phyloP scores from a whole-genome alignment of 2,888 invertebrate genomes.

The Caradrina kadenii region DNA sequence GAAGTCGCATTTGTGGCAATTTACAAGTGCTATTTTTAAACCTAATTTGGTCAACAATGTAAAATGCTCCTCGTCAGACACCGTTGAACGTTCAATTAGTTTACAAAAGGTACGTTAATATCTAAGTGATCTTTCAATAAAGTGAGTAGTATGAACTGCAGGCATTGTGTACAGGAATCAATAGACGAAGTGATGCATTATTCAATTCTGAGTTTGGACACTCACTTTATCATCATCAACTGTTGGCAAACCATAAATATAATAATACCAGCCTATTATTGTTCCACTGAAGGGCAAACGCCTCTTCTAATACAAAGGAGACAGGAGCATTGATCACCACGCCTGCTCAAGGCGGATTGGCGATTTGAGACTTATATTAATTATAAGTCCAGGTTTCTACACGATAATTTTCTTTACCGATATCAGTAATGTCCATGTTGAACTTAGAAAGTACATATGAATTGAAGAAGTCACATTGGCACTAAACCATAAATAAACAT shows the following conservation, averaged over 20 bases:
- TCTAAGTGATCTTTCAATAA: conserved; percentile 35
- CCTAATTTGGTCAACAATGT: conserved; percentile 41
- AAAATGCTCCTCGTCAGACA: conserved; percentile 35
- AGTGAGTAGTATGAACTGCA: conserved; percentile 16
- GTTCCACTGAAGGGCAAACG: no score
- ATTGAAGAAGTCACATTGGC: no score
- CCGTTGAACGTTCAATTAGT: conserved; percentile 43
- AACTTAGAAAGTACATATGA: no score
- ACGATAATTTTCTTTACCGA: no score
- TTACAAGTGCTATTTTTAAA: conserved; percentile 23
- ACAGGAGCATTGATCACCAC: no score
- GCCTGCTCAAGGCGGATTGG: no score
- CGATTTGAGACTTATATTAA: no score
- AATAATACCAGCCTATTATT: no score
- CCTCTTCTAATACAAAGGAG: no score
- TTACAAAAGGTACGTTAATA: conserved; percentile 40
- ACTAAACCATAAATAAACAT: no score
- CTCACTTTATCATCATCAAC: neutral
- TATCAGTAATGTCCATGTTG: no score
- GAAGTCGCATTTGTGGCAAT: neutral
- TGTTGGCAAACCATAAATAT: neutral
- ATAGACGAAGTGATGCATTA: conserved; percentile 20
- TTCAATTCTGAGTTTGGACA: neutral
- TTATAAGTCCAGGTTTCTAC: no score
- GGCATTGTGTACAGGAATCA: conserved; percentile 4